These are phyloP conservation scores for Tachyglossus aculeatus DNA, from an alignment of 2,797 vertebrate genomes.

Conservation along the genomic window DNA sequence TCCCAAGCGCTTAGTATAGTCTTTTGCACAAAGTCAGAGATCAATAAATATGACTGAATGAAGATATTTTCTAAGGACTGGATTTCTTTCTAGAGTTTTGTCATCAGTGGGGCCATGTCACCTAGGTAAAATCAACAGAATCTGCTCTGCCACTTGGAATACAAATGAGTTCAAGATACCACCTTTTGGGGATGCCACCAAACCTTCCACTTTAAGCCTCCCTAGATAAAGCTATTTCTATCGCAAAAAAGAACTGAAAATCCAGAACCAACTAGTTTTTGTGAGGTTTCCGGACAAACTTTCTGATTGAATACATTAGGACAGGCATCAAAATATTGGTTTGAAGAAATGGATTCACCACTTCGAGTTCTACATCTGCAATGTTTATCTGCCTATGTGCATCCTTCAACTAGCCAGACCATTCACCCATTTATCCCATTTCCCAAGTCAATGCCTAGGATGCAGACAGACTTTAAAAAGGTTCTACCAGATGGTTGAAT, in stretches of 20 bases:
- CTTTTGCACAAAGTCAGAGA: no score
- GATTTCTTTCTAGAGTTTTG: slow-evolving; percentile 4
- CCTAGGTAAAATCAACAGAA: neutral
- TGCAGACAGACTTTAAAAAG: no score
- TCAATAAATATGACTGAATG: no score
- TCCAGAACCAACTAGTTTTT: slow-evolving; percentile 12
- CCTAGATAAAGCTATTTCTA: no score
- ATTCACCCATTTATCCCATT: no score
- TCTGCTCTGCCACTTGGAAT: neutral
- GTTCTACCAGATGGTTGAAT: no score
- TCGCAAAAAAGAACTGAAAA: neutral
- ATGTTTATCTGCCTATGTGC: neutral
- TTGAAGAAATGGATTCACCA: neutral
- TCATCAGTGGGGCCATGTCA: neutral
- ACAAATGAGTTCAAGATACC: no score
- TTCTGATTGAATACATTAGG: slow-evolving; percentile 2
- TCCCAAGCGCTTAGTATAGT: no score
- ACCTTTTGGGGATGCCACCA: no score
- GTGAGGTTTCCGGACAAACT: neutral
- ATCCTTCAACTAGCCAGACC: neutral
- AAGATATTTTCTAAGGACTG: neutral
- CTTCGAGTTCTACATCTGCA: neutral
- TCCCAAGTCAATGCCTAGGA: no score
- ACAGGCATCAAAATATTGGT: neutral
- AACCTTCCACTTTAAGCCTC: no score